Evolutionary conservation across 2,888 invertebrate species (phyloP).

Genomic region (Brachyptera putata): DNA sequence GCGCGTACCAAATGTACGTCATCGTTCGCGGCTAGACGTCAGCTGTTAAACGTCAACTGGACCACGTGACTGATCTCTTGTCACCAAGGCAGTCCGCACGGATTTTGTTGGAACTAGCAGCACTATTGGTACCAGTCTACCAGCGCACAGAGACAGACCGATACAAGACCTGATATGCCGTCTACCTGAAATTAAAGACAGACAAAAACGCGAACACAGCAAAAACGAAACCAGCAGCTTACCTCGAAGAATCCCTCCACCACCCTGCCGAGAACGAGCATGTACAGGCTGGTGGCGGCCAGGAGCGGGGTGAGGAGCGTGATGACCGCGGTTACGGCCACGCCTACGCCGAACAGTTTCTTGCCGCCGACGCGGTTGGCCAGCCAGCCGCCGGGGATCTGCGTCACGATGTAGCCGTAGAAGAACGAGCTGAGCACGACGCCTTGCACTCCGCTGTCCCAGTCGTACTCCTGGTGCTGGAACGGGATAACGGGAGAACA

Average conservation of each 20-base stretch:
- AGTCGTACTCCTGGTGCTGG: constrained; percentile 40
- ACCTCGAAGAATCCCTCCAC: constrained; percentile 50
- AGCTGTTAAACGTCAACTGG: no score
- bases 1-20: no score
- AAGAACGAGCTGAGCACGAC: constrained; percentile 47
- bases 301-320: constrained; percentile 46
- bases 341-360: constrained; percentile 44
- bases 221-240: no score
- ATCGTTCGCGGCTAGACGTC: no score
- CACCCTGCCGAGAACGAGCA: constrained; percentile 43
- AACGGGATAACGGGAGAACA: neutral
- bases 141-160: no score
- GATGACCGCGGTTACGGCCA: constrained; percentile 44
- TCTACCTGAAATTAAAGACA: no score
- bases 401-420: constrained; percentile 48
- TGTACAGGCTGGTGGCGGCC: constrained; percentile 41
- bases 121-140: no score
- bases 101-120: no score
- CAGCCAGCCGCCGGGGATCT: constrained; percentile 48
- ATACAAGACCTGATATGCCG: no score
- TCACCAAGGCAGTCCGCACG: no score
- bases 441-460: constrained; percentile 44
- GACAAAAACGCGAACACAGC: no score
- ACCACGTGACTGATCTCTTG: no score
- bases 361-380: constrained; percentile 50